Evolutionary conservation across 2,797 vertebrate species (phyloP).

Genomic region (Carapus acus): DNA sequence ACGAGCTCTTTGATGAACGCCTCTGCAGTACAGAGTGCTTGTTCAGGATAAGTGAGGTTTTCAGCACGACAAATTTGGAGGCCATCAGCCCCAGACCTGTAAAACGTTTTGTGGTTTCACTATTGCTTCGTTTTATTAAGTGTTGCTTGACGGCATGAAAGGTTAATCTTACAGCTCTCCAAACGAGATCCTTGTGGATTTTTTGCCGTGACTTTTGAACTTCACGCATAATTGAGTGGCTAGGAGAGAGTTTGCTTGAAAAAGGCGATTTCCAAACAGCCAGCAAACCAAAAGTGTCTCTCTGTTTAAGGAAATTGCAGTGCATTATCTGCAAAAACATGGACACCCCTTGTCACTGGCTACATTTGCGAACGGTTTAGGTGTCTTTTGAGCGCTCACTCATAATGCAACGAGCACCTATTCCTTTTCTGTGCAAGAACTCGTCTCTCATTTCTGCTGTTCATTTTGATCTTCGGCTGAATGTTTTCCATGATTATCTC

Average conservation of each 20-base stretch:
- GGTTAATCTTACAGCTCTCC: not conserved
- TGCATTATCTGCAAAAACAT: not conserved
- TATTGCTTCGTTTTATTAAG: constrained; percentile 7
- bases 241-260: too few relatives aligned
- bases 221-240: too few relatives aligned
- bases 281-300: too few relatives aligned
- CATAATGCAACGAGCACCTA: not conserved
- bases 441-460: not conserved
- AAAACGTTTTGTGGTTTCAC: constrained; percentile 11
- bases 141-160: constrained; percentile 7
- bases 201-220: too few relatives aligned
- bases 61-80: constrained; percentile 6
- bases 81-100: constrained; percentile 21
- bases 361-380: not conserved
- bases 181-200: not conserved
- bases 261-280: not conserved
- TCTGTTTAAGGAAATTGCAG: too few relatives aligned
- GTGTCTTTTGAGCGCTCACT: not conserved
- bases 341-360: not conserved
- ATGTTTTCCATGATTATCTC: constrained; percentile 8
- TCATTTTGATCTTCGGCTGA: not conserved
- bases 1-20: constrained; percentile 44
- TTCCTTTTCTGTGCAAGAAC: constrained; percentile 6
- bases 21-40: constrained; percentile 30
- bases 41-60: constrained; percentile 30